phyloP scores from a whole-genome alignment of 2,888 invertebrate genomes.

The Himalopsyche japonica region DNA sequence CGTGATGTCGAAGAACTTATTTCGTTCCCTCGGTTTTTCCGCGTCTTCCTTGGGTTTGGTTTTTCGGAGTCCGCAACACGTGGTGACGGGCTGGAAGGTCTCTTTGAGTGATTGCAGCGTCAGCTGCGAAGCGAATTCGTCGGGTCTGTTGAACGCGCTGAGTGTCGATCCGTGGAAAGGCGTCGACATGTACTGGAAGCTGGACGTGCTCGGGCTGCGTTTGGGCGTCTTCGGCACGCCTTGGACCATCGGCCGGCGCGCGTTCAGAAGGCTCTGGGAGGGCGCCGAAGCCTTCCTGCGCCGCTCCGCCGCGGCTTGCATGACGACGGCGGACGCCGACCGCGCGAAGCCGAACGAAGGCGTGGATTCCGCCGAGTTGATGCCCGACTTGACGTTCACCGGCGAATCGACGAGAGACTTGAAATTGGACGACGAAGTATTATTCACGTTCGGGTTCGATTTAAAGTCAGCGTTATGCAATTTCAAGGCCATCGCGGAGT shows the following conservation, averaged over 20 bases:
- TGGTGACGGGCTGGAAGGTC: constrained; percentile 56
- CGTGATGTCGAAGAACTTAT: constrained; percentile 74
- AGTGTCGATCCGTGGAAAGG: constrained; percentile 85
- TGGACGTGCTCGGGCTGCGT: constrained; percentile 76
- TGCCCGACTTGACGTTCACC: neutral
- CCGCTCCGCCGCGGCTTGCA: constrained; percentile 54
- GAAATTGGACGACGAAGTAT: neutral
- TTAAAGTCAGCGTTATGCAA: neutral
- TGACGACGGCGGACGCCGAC: constrained; percentile 73
- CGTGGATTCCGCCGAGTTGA: constrained; percentile 28
- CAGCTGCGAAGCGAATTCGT: constrained; percentile 77
- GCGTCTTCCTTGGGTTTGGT: constrained; percentile 48
- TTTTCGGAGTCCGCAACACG: constrained; percentile 53
- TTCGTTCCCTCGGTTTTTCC: constrained; percentile 51
- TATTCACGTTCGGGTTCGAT: neutral
- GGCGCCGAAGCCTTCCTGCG: constrained; percentile 52
- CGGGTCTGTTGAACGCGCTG: constrained; percentile 75
- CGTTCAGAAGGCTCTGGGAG: constrained; percentile 63
- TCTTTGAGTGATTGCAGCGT: constrained; percentile 71
- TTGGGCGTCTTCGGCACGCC: constrained; percentile 72
- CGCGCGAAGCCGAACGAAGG: constrained; percentile 56
- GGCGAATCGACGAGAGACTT: neutral
- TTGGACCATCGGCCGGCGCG: constrained; percentile 63
- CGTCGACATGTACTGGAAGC: constrained; percentile 83
- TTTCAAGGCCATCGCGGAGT: neutral